Percentiles rank a stretch among this genome's conserved stretches.
These are phyloP conservation scores for Parotocinclus haroldoi DNA, from an alignment of 2,797 vertebrate genomes.

Conservation along the genomic window DNA sequence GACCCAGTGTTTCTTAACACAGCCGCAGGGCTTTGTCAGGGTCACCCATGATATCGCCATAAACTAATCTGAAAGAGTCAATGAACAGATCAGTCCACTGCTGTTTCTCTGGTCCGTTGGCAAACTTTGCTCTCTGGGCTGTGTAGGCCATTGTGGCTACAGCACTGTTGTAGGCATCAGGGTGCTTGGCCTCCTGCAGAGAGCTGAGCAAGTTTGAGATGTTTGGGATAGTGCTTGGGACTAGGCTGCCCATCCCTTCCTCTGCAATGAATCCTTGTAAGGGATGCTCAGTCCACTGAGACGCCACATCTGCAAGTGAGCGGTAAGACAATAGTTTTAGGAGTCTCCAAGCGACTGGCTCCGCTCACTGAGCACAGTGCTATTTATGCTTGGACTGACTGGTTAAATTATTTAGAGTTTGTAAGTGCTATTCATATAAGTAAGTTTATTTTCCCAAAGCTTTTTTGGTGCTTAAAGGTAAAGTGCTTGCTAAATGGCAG, in stretches of 20 bases:
- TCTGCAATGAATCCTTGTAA: slow-evolving; percentile 44
- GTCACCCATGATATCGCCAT: slow-evolving; percentile 89
- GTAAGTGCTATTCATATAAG: not conserved
- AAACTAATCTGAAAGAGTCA: slow-evolving; percentile 94
- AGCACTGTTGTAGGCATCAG: slow-evolving; percentile 77
- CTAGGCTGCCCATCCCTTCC: slow-evolving; percentile 65
- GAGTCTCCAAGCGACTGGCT: slow-evolving; percentile 54
- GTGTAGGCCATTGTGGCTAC: slow-evolving; percentile 96
- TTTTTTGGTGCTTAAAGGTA: too few species aligned
- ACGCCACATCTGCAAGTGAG: slow-evolving; percentile 83
- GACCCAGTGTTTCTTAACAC: slow-evolving; percentile 70
- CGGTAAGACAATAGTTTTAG: slow-evolving; percentile 79
- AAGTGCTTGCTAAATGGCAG: too few species aligned
- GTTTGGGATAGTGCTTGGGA: slow-evolving; percentile 86
- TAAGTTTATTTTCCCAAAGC: slow-evolving; percentile 1
- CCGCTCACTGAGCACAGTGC: slow-evolving; percentile 37
- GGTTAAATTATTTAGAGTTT: not conserved
- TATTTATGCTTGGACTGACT: slow-evolving; percentile 24
- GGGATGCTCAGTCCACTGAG: slow-evolving; percentile 68
- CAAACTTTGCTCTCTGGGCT: slow-evolving; percentile 94
- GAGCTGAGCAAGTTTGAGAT: slow-evolving; percentile 83
- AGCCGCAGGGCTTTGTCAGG: slow-evolving; percentile 79
- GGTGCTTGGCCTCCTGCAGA: slow-evolving; percentile 82
- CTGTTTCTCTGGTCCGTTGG: slow-evolving; percentile 85
- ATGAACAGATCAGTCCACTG: slow-evolving; percentile 95